A percentile compares a stretch with the other conserved stretches of the same genome.
Conservation (phyloP, 2,888 invertebrate genomes). For the Megaustenia siamemsis region DNA sequence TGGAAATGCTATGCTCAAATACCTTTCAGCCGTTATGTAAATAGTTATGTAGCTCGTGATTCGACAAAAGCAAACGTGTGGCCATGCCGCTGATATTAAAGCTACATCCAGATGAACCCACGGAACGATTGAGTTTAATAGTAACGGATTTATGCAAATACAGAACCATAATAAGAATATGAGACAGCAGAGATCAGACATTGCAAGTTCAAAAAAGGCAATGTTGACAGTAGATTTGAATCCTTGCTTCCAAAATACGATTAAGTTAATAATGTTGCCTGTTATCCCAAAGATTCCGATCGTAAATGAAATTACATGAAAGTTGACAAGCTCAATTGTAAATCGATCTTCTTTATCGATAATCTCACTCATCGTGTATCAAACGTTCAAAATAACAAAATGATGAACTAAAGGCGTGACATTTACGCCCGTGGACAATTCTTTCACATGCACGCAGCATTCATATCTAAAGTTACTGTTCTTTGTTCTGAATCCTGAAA, state of each 20-base stretch:
- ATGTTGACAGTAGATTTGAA: conserved; percentile 6
- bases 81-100: background rate
- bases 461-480: too few relatives aligned
- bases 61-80: conserved; percentile 11
- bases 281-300: background rate
- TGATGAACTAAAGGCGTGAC: too few relatives aligned
- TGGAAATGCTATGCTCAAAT: background rate
- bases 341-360: background rate
- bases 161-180: background rate
- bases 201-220: background rate
- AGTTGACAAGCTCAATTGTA: background rate
- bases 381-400: too few relatives aligned
- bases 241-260: conserved; percentile 1
- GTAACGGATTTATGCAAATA: conserved; percentile 1
- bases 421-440: too few relatives aligned
- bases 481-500: too few relatives aligned
- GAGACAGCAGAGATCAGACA: background rate
- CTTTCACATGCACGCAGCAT: too few relatives aligned
- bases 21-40: conserved; percentile 29
- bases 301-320: background rate
- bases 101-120: background rate
- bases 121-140: background rate
- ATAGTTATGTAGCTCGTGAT: conserved; percentile 16
- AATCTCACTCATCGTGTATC: too few relatives aligned
- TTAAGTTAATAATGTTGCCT: background rate